A percentile compares a stretch with the other conserved stretches of the same genome.
Conservation (phyloP, 2,888 invertebrate species). For the Sarcophaga rosellei region DNA sequence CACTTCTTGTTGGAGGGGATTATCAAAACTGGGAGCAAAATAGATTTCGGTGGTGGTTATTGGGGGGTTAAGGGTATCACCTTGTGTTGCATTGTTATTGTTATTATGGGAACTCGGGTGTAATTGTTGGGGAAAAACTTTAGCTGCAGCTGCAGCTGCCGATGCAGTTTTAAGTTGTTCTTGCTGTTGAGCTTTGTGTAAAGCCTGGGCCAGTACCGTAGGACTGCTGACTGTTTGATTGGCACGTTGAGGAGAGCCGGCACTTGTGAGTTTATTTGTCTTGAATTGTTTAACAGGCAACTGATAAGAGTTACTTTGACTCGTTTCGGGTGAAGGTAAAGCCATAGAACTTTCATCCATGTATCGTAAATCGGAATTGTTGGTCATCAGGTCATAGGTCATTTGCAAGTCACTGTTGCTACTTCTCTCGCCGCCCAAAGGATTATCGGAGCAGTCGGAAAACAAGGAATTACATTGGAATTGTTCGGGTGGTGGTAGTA, state of each 20-base stretch:
- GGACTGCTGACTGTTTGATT: conserved; percentile 83
- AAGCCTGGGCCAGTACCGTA: conserved; percentile 87
- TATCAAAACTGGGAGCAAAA: conserved; percentile 73
- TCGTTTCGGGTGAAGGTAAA: conserved; percentile 85
- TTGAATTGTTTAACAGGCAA: conserved; percentile 72
- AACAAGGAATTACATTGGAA: conserved; percentile 87
- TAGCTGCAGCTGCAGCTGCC: conserved; percentile 69
- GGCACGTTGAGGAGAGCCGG: conserved; percentile 81
- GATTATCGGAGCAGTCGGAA: conserved; percentile 84
- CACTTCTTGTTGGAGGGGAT: conserved; percentile 53
- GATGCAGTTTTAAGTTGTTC: conserved; percentile 79
- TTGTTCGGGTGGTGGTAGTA: conserved; percentile 88
- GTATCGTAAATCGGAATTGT: conserved; percentile 92
- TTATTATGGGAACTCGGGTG: conserved; percentile 38
- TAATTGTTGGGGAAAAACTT: conserved; percentile 28
- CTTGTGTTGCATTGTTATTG: conserved; percentile 32
- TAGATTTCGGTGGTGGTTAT: conserved; percentile 75
- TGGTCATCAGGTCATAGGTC: conserved; percentile 90
- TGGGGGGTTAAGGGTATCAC: conserved; percentile 56
- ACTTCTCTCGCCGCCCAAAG: conserved; percentile 83
- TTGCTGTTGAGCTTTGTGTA: conserved; percentile 83
- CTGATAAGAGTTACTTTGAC: conserved; percentile 77
- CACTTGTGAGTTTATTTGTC: conserved; percentile 85
- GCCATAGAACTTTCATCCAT: conserved; percentile 96
- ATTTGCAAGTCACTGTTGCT: conserved; percentile 83